These are phyloP conservation scores for Apaloderma vittatum DNA, from an alignment of 2,113 vertebrate species.

Conservation along the genomic window DNA sequence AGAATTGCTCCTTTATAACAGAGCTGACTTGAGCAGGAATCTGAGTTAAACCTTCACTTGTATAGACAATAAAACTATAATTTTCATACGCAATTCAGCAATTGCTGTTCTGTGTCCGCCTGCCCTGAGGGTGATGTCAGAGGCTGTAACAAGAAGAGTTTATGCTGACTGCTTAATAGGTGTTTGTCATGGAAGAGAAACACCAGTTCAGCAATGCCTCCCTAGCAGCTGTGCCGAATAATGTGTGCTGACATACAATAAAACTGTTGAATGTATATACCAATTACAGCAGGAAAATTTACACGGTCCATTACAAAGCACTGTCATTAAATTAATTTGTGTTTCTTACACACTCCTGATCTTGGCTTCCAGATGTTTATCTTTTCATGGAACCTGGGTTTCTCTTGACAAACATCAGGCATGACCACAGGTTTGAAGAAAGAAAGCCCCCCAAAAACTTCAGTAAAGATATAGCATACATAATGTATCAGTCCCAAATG, in stretches of 20 bases:
- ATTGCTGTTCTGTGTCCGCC: slow-evolving; percentile 75
- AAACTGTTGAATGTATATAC: slow-evolving; percentile 58
- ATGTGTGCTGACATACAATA: slow-evolving; percentile 49
- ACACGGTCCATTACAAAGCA: neutral
- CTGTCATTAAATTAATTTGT: neutral
- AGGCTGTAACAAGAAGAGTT: slow-evolving; percentile 73
- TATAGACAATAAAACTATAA: slow-evolving; percentile 85
- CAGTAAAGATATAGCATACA: neutral
- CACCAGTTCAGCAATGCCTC: slow-evolving; percentile 58
- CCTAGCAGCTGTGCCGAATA: slow-evolving; percentile 69
- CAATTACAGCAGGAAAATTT: slow-evolving; percentile 24
- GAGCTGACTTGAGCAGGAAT: slow-evolving; percentile 76
- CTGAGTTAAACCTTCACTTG: slow-evolving; percentile 80
- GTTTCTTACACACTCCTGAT: neutral
- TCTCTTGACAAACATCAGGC: neutral
- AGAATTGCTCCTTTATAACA: slow-evolving; percentile 83
- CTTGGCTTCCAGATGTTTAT: neutral
- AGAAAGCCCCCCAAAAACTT: neutral
- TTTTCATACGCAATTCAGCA: slow-evolving; percentile 81
- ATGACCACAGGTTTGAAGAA: neutral
- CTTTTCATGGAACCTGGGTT: neutral
- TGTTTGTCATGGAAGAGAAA: slow-evolving; percentile 77
- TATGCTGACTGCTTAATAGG: slow-evolving; percentile 79
- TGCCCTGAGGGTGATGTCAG: slow-evolving; percentile 80
- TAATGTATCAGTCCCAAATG: neutral